These are phyloP conservation scores for Notothenia coriiceps DNA, from an alignment of 2,113 vertebrate genomes.

Conservation along the genomic window DNA sequence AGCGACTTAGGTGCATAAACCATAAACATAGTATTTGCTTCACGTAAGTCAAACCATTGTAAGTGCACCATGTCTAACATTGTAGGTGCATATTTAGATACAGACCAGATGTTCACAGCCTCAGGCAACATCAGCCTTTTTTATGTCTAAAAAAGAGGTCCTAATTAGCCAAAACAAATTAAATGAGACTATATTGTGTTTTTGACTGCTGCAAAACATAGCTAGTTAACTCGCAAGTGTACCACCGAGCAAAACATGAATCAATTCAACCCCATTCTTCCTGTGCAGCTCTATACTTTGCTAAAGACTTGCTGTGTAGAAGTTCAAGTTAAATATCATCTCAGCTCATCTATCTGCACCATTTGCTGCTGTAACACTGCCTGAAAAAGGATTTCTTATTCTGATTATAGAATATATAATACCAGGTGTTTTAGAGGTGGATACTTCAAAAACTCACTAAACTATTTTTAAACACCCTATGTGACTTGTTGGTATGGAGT, in stretches of 20 bases:
- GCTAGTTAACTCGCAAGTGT: not conserved
- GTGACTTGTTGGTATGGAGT: not conserved
- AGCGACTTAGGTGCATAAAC: too few relatives aligned
- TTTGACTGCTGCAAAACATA: not conserved
- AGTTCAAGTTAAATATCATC: not conserved
- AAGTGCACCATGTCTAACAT: too few relatives aligned
- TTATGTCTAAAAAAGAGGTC: not conserved
- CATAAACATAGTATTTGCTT: too few relatives aligned
- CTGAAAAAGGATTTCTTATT: too few relatives aligned
- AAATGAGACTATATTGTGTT: not conserved
- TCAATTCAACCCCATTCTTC: too few relatives aligned
- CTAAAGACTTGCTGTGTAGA: not conserved
- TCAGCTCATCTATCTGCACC: too few relatives aligned
- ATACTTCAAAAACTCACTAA: not conserved
- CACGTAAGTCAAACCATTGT: too few relatives aligned
- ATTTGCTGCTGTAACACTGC: too few relatives aligned
- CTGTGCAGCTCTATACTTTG: not conserved
- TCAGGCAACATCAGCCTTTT: not conserved
- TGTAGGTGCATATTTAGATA: too few relatives aligned
- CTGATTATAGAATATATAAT: too few relatives aligned
- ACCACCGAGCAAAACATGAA: not conserved
- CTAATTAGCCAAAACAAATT: not conserved
- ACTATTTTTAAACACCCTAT: not conserved
- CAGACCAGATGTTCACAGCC: constrained; percentile 23
- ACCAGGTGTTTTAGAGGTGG: too few relatives aligned